Base-by-base conservation (phyloP, 92 coral and sea anemone genomes). In the Porites lobata region DNA sequence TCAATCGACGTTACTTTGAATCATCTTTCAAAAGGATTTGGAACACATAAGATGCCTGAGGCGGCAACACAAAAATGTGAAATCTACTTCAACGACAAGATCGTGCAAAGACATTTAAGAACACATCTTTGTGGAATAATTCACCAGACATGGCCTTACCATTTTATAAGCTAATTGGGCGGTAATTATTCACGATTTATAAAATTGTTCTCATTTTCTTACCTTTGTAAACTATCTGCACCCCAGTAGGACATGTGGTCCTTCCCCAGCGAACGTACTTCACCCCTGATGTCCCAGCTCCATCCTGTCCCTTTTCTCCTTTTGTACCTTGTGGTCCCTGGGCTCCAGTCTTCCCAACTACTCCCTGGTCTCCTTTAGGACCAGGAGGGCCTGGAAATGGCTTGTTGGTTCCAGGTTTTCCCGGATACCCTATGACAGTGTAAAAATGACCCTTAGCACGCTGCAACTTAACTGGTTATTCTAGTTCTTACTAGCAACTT, bases 251-350 rank as follows among this genome's bases (percentile, higher is more conserved):
- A 72, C 94, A 91, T 9, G 83, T 64, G 51, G 84, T 91, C 73
- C 84, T 91, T 82, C 94, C 94, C 91, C 94, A 91, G 8, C 92
- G 92, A 17, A 89, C 78, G 50, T 91, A 91, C 53, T 82, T 85
- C 19, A 85, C 88, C 1, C 88, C 90, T 21, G 61, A 50, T 24
- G 57, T 79, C 50, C 87, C 92, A 1, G 89, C 21, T 20, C 85
- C 82, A 18, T 88, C 89, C 83, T 50, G 62, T 54, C 67, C 65
- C 29, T 50, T 72, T 43, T 72, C 77, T 50, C 77, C 77, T 47
- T 50, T 72, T 14, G 24, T 15, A 5, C 76, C 76, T 13, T 72
- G 76, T 47, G 58, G 59, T 50, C 77, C 77, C 15, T 43, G 59
- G 29, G 38, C 57, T 17, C 77, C 77, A 69, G 75, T 69, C 18